Evolutionary conservation across 2,888 invertebrate genomes (phyloP).

Genomic region (Phalera bucephala): DNA sequence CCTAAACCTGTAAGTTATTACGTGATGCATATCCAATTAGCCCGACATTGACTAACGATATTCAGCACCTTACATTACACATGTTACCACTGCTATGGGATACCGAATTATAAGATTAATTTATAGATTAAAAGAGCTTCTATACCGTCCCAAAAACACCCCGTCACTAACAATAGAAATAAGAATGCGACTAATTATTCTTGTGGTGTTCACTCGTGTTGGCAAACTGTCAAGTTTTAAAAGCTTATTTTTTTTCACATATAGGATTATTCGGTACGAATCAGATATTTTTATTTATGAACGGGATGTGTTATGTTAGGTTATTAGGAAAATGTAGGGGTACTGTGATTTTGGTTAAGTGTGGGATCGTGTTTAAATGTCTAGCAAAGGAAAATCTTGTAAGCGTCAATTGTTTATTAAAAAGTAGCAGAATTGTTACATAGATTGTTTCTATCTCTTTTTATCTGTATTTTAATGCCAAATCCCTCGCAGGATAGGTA

Average conservation of each 20-base stretch:
- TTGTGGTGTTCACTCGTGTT: conserved; percentile 17
- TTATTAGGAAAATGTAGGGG: conserved; percentile 2
- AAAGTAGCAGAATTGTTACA: too few relatives aligned
- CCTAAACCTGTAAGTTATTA: too few relatives aligned
- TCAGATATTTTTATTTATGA: conserved; percentile 17
- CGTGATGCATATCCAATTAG: too few relatives aligned
- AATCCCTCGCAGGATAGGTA: too few relatives aligned
- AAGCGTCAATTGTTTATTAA: too few relatives aligned
- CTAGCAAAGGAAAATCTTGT: too few relatives aligned
- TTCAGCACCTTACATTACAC: too few relatives aligned
- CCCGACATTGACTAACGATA: too few relatives aligned
- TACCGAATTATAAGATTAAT: background rate
- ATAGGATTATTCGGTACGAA: conserved; percentile 26
- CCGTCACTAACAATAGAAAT: conserved; percentile 32
- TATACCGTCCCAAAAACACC: conserved; percentile 18
- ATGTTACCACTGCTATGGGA: too few relatives aligned
- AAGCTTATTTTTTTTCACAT: conserved; percentile 29
- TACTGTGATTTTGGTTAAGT: background rate
- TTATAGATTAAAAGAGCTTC: conserved; percentile 10
- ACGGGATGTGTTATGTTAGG: conserved; percentile 6
- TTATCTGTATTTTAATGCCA: too few relatives aligned
- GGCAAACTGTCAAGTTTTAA: conserved; percentile 35
- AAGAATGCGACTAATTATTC: conserved; percentile 40
- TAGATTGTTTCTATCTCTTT: too few relatives aligned
- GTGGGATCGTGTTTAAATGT: too few relatives aligned